A percentile compares a stretch with the other conserved stretches of the same genome.
Conservation (phyloP, 2,888 invertebrate genomes). For the Baccha elongata region DNA sequence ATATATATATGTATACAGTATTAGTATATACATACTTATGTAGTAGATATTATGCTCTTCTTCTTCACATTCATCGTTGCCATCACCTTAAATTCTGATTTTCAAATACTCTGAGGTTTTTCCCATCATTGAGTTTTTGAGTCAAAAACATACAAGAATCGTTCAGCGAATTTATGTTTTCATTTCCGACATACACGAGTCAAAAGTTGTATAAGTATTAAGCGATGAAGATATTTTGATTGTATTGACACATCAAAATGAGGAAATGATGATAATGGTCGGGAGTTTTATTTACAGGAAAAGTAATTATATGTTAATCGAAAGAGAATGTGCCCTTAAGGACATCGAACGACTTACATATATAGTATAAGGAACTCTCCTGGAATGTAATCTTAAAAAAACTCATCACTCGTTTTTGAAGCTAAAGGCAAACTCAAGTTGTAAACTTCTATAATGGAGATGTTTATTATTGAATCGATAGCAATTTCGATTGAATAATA, state of each 20-base stretch:
- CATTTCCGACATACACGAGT: not conserved
- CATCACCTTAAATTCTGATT: not conserved
- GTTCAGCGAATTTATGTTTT: not conserved
- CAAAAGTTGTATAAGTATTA: not conserved
- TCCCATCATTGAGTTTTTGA: not conserved
- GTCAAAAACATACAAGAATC: not conserved
- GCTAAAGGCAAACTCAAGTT: not conserved
- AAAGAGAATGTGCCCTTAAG: not conserved
- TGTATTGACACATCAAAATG: conserved; percentile 7
- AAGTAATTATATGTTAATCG: conserved; percentile 12
- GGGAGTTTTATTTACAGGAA: conserved; percentile 1
- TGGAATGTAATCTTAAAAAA: not conserved
- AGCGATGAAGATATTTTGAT: not conserved
- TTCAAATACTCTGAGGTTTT: not conserved
- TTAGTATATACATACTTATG: too few relatives aligned
- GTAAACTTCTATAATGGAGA: not conserved
- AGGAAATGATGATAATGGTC: conserved; percentile 3
- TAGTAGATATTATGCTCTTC: too few relatives aligned
- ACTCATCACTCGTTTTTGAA: not conserved
- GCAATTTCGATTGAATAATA: too few relatives aligned
- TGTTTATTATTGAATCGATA: not conserved
- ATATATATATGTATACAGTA: too few relatives aligned
- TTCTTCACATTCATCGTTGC: not conserved
- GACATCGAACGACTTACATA: not conserved
- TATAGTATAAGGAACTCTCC: not conserved